phyloP scores from a whole-genome alignment of 2,888 invertebrate species.

The Lymantria dispar region DNA sequence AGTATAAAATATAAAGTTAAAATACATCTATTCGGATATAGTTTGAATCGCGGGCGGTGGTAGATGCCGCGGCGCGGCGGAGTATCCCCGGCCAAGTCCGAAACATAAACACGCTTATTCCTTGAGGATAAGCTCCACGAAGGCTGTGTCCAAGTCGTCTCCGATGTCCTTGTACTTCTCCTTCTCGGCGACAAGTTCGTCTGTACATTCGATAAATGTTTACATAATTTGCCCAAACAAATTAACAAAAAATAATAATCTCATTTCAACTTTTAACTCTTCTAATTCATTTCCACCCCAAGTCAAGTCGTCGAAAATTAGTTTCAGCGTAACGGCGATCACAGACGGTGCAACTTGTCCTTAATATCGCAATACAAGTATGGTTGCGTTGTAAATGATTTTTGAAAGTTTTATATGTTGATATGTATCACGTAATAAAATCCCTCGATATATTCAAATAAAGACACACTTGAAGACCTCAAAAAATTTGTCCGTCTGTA shows the following conservation, averaged over 20 bases:
- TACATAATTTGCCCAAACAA: slow-evolving; percentile 24
- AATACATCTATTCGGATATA: slow-evolving; percentile 64
- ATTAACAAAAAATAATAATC: slow-evolving; percentile 8
- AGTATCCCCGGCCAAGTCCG: slow-evolving; percentile 23
- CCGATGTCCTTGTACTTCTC: slow-evolving; percentile 99
- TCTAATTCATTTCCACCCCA: slow-evolving; percentile 32
- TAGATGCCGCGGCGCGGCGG: slow-evolving; percentile 21
- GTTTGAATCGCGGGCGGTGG: slow-evolving; percentile 62
- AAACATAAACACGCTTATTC: slow-evolving; percentile 68
- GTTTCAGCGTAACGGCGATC: slow-evolving; percentile 43
- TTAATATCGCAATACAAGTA: slow-evolving; percentile 8
- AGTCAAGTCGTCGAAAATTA: slow-evolving; percentile 66
- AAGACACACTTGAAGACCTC: neutral
- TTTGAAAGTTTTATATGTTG: slow-evolving; percentile 17
- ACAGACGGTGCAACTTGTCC: slow-evolving; percentile 30
- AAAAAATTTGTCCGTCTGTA: slow-evolving; percentile 32
- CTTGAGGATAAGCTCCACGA: slow-evolving; percentile 95
- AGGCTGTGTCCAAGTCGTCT: slow-evolving; percentile 99
- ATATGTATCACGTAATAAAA: slow-evolving; percentile 1
- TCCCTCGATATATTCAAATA: neutral
- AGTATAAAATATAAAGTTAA: slow-evolving; percentile 74
- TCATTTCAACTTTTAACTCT: neutral
- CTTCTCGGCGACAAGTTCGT: slow-evolving; percentile 97
- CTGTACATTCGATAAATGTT: slow-evolving; percentile 75
- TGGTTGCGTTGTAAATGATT: slow-evolving; percentile 7